Evolutionary conservation across 2,797 vertebrate species (phyloP).

Genomic region (Microtus obscurus): DNA sequence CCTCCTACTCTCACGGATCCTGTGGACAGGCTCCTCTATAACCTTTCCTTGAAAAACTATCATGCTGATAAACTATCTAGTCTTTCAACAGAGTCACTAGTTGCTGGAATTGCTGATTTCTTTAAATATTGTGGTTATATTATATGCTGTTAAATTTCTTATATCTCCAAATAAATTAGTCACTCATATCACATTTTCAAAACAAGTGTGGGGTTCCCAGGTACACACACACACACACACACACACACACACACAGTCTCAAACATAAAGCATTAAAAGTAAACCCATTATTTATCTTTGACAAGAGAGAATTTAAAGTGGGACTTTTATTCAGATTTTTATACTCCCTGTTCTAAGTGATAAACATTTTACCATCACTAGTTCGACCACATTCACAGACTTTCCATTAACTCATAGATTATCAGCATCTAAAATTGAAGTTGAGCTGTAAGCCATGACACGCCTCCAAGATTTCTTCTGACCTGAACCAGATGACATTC

Average conservation of each 20-base stretch:
- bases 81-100: background rate
- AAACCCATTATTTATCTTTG: background rate
- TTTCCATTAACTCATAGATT: constrained; percentile 52
- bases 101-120: background rate
- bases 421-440: constrained; percentile 65
- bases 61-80: background rate
- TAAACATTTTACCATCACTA: constrained; percentile 56
- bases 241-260: background rate
- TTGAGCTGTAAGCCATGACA: constrained; percentile 65
- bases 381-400: background rate
- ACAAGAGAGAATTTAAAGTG: constrained; percentile 47
- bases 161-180: constrained; percentile 25
- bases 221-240: background rate
- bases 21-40: background rate
- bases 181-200: background rate
- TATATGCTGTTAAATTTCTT: constrained; percentile 39
- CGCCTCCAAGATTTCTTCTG: constrained; percentile 70
- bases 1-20: background rate
- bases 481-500: constrained; percentile 78
- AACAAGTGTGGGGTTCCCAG: background rate
- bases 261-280: background rate
- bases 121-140: constrained; percentile 22
- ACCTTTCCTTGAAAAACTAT: constrained; percentile 9
- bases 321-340: background rate
- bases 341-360: constrained; percentile 46